Evolutionary conservation across 2,113 vertebrate genomes (phyloP), one percentile per base, ranked within the genome.

Genomic region (Eleginops maclovinus): DNA sequence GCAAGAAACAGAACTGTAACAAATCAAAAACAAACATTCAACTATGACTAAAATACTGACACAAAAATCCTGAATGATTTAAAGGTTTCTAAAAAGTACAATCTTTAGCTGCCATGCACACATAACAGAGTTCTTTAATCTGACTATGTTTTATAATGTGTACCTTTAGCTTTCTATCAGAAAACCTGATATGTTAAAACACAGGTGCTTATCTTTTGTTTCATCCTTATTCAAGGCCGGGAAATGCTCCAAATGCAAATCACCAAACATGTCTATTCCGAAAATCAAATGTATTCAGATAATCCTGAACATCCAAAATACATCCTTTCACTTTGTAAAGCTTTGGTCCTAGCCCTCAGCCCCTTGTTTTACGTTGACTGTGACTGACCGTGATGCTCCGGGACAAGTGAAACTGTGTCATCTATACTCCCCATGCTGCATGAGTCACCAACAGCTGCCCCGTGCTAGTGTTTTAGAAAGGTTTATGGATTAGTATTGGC

Each of bases 401-500:
- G 6, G 49, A 54, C 55, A 43, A n/a, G 28, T 51, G 36, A 24
- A 67, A 69, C 49, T 31, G 59, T 40, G 44, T 84, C 68, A 51
- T 40, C 24, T 41, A n/a, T 15, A 56, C 24, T 74, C 53, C 55
- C 54, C 1, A 1, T 51, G 59, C 72, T 28, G 59, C n/a, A 28
- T 43, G 58, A 69, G 54, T 82, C 36, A 78, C 56, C 78, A 77
- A 79, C 64, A 75, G 61, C 80, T 79, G 78, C 64, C 69, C 72
- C 49, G 77, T 50, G 51, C 59, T 50, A 31, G 66, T 71, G 73
- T 87, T 77, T 84, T 56, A 75, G 49, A 81, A 50, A 77, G 67
- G 61, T 67, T 90, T 86, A 85, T 87, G 77, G 83, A 82, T 89
- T 79, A 73, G 75, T 71, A 84, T 49, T 88, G 84, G 79, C 82